Evolutionary conservation across 2,797 vertebrate species (phyloP).

Genomic region (Rousettus madagascariensis): DNA sequence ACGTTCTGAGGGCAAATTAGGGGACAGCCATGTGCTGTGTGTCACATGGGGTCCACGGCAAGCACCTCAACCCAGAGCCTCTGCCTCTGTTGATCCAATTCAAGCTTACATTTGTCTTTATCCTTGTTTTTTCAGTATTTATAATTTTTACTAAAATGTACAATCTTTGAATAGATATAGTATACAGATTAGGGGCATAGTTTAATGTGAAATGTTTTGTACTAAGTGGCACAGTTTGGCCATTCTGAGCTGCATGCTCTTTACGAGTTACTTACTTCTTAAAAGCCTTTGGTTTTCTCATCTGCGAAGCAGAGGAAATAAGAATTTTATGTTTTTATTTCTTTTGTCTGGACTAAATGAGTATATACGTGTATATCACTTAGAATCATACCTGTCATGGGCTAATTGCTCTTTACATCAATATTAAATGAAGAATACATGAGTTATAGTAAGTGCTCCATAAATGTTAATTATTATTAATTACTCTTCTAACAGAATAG

Average conservation of each 20-base stretch:
- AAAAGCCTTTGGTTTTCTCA: not conserved
- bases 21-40: rapidly evolving
- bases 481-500: not conserved
- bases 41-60: not conserved
- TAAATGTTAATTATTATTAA: not conserved
- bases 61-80: too few relatives aligned
- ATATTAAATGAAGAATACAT: not conserved
- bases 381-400: not conserved
- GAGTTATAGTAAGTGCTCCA: not conserved
- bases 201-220: not conserved
- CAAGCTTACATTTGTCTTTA: not conserved
- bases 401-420: not conserved
- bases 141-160: not conserved
- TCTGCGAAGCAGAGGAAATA: not conserved
- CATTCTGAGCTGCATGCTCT: not conserved
- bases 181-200: not conserved
- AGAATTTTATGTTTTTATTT: not conserved
- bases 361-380: not conserved
- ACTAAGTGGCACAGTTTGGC: not conserved
- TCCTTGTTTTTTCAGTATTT: not conserved
- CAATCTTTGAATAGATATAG: not conserved
- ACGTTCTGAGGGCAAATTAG: not conserved
- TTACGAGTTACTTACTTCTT: not conserved
- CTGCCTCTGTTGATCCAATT: too few relatives aligned
- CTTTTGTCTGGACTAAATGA: not conserved